Evolutionary conservation across 2,888 invertebrate species (phyloP).

Genomic region (Callyntrura sp.): DNA sequence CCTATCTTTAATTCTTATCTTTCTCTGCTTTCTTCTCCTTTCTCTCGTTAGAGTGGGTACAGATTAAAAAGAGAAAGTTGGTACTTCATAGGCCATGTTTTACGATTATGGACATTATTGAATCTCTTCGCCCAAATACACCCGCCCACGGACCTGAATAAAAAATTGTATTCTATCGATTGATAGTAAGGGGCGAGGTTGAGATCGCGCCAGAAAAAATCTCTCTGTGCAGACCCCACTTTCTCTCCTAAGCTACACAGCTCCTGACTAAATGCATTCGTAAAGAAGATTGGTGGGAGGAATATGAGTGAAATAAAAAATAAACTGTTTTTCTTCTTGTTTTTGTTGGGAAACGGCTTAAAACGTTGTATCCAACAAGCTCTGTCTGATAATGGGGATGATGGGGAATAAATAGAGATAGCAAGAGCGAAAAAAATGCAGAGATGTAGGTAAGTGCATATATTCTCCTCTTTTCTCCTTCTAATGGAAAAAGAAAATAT

Average conservation of each 20-base stretch:
- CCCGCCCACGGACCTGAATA: no score
- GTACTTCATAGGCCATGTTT: neutral
- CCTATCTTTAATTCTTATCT: slow-evolving; percentile 29
- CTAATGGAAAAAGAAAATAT: slow-evolving; percentile 9
- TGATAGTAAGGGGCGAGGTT: no score
- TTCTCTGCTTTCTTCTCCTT: slow-evolving; percentile 11
- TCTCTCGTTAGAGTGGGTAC: neutral
- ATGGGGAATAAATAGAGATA: slow-evolving; percentile 27
- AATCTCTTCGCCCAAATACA: no score
- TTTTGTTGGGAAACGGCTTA: slow-evolving; percentile 1
- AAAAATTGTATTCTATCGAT: slow-evolving; percentile 19
- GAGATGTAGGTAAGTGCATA: neutral
- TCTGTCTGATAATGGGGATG: neutral
- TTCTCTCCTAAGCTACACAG: no score
- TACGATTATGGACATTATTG: slow-evolving; percentile 35
- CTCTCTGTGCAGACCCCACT: neutral
- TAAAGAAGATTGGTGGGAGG: neutral
- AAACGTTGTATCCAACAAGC: neutral
- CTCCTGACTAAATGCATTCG: neutral
- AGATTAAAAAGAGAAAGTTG: neutral
- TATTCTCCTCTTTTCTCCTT: slow-evolving; percentile 8
- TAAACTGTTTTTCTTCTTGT: neutral
- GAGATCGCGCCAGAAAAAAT: neutral
- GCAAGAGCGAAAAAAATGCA: neutral
- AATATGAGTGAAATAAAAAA: neutral